Evolutionary conservation across 35 echinoderm and acorn worm species (phyloP), one percentile per base, ranked within the genome.

Genomic region (Hemicentrotus pulcherrimus): DNA sequence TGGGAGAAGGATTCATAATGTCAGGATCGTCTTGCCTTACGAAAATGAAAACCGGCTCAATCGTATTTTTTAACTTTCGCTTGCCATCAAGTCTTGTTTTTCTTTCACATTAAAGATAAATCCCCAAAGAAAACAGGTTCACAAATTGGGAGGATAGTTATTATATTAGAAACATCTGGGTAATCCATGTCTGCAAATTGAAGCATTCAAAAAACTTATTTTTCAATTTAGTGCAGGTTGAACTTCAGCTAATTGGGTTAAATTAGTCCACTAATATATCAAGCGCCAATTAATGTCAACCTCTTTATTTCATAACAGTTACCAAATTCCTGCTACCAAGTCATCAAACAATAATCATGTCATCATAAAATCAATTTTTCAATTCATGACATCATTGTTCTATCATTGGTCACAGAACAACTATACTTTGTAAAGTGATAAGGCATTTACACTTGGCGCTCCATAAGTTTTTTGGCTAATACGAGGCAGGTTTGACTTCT

Each of bases 1-100:
- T 47, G 32, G 19, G 65, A 78, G 65, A 78, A 78, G 65, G 65
- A 78, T 78, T 78, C 65, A 78, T 78, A 78, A 90, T 47, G 88
- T 90, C 88, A 45, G 33, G 88, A 47, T 90, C 32, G 46, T 90
- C 88, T 45, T 90, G 88, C 88, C 88, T 15, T 90, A 33, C 32
- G 12, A 90, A 90, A 90, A 47, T 90, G 88, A 33, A 46, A 28
- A 78, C 65, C 65, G 22, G 65, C 65, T 78, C 65, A 28, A n/a
- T 78, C 65, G 24, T 78, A 18, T 78, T 78, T 78, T n/a, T 78
- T 18, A 78, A 6, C 65, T 78, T 78, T 22, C 65, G 19, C 65
- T 78, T 28, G 22, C 28, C 24, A n/a, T 78, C 65, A 78, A 78
- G 19, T 78, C 65, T 78, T 78, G 65, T 78, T 78, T 78, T 78